Percentiles rank a stretch among this genome's conserved stretches.
Conservation (phyloP, 2,113 vertebrate genomes). For the Ranitomeya variabilis region DNA sequence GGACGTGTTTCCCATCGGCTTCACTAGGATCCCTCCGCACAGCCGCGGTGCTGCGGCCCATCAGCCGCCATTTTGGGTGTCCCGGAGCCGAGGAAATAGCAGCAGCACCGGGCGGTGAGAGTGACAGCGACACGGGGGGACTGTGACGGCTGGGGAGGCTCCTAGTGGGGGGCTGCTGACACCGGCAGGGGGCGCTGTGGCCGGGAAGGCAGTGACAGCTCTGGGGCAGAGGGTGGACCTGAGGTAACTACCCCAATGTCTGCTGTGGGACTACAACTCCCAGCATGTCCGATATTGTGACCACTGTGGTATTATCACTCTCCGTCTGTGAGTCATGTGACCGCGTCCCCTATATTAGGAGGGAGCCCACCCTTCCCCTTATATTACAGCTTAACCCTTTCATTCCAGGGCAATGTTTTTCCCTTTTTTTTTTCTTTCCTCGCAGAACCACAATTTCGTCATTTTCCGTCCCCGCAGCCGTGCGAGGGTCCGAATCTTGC, state of each 20-base stretch:
- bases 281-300: not conserved
- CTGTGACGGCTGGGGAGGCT: not conserved
- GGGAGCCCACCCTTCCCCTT: no score
- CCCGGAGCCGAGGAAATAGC: constrained; percentile 56
- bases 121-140: constrained; percentile 14
- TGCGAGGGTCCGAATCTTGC: no score
- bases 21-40: constrained; percentile 40
- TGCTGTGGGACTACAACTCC: not conserved
- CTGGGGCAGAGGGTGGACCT: not conserved
- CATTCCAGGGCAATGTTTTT: no score
- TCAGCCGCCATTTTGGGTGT: constrained; percentile 56
- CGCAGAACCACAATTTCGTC: no score
- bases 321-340: no score
- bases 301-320: no score
- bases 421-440: no score
- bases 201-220: no score
- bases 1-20: not conserved
- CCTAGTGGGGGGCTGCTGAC: constrained; percentile 62
- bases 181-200: not conserved
- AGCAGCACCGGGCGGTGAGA: constrained; percentile 56
- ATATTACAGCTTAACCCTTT: no score
- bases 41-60: constrained; percentile 56
- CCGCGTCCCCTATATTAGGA: no score
- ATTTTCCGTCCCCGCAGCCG: no score
- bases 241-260: not conserved